These are phyloP conservation scores for Clarias pachynema DNA, from an alignment of 2,797 vertebrate species.

Conservation along the genomic window DNA sequence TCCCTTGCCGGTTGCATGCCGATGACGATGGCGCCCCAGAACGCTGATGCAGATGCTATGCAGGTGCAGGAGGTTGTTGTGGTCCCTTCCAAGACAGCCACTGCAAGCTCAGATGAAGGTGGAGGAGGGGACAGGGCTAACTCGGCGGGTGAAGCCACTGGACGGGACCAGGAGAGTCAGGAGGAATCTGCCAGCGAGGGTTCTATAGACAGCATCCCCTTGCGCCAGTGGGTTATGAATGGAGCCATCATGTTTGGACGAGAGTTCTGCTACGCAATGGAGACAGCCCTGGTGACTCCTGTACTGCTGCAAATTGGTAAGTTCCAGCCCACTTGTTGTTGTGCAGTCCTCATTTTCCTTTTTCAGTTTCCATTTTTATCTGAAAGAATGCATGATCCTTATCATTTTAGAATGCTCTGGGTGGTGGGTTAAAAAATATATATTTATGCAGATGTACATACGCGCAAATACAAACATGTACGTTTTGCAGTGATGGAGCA, in stretches of 20 bases:
- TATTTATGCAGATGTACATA: not conserved
- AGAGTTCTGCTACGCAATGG: slow-evolving; percentile 90
- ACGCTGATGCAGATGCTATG: slow-evolving; percentile 89
- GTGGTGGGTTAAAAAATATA: not conserved
- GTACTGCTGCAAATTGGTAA: slow-evolving; percentile 86
- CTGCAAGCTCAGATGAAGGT: slow-evolving; percentile 55
- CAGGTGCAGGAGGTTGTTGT: slow-evolving; percentile 80
- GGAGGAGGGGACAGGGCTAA: slow-evolving; percentile 50
- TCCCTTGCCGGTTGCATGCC: slow-evolving; percentile 75
- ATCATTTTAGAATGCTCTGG: not conserved
- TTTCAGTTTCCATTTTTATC: not conserved
- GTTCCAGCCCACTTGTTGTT: slow-evolving; percentile 14
- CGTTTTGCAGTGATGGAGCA: not conserved
- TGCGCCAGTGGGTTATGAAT: slow-evolving; percentile 86
- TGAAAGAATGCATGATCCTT: not conserved
- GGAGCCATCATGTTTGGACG: slow-evolving; percentile 88
- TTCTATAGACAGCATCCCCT: slow-evolving; percentile 87
- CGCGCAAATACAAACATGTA: not conserved
- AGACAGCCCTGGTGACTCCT: slow-evolving; percentile 86
- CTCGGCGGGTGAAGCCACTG: slow-evolving; percentile 39
- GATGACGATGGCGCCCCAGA: slow-evolving; percentile 94
- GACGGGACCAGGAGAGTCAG: slow-evolving; percentile 70
- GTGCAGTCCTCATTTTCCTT: not conserved
- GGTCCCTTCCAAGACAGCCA: slow-evolving; percentile 66
- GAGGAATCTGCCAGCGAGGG: slow-evolving; percentile 85